Evolutionary conservation across 92 coral and sea anemone species (phyloP), one percentile per base, ranked within the genome.

Genomic region (Zoanthus solanderi): DNA sequence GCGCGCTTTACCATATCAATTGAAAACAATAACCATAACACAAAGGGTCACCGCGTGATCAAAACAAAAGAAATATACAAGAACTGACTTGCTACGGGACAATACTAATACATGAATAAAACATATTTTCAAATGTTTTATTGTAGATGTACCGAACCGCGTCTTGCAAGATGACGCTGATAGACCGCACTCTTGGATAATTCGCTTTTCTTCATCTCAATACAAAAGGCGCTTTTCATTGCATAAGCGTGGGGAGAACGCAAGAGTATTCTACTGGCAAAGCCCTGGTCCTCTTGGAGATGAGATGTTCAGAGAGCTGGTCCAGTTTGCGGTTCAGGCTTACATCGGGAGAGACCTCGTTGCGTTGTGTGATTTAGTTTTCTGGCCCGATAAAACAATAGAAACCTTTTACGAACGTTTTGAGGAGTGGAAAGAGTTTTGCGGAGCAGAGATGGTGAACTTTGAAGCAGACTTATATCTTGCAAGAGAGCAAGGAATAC

Each of bases 271-370:
- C 31, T 32, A 58, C 29, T 78, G 84, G 84, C 29, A 34, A 6
- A n/a, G 11, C 31, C 71, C 84, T 5, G 34, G 32, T 3, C 31
- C 71, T 16, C 32, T 78, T 58, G 84, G 45, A 1, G 46, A 16
- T 28, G 84, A 60, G 3, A 9, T 78, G 29, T 78, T 58, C 9
- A 66, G 84, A 32, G 84, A 78, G 50, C 17, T 78, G 17, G 34
- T 34, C 31, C 84, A 78, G 16, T 78, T 78, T 54, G 72, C 84
- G 15, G 84, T 78, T 78, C 84, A 78, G 42, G 84, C 84, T 1
- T 78, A 78, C 84, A 58, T 78, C 2, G 83, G 83, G 17, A 78
- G 83, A 78, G 83, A 78, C 57, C 83, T 78, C 54, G 83, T 78
- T 11, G 83, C 83, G 7, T 58, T 78, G 53, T 78, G 83, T 56